Conservation (phyloP, 2,113 vertebrate genomes). For the Rousettus leschenaultii region DNA sequence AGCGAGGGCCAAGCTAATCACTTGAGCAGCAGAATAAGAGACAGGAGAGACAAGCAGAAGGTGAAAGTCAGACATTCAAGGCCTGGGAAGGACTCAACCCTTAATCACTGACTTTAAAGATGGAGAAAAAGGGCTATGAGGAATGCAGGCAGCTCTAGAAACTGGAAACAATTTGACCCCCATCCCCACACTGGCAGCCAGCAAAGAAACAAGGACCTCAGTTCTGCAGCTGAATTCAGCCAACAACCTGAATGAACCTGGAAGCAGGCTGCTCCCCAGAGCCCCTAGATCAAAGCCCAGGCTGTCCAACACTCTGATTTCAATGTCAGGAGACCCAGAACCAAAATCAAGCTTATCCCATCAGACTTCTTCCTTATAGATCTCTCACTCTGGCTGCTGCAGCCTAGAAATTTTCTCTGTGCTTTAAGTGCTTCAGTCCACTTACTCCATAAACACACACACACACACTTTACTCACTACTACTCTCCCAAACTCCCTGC, state of each 20-base stretch:
- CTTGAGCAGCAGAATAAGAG: not conserved
- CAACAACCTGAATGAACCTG: not conserved
- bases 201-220: not conserved
- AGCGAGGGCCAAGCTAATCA: not conserved
- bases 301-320: not conserved
- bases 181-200: not conserved
- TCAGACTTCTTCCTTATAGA: not conserved
- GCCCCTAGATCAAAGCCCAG: not conserved
- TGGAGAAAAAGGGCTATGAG: not conserved
- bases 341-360: not conserved
- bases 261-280: not conserved
- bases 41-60: not conserved
- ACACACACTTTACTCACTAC: no score
- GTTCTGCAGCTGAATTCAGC: not conserved
- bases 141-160: not conserved
- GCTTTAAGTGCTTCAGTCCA: not conserved
- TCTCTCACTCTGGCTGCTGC: not conserved
- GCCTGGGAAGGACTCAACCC: not conserved
- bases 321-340: not conserved
- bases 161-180: not conserved
- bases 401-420: not conserved
- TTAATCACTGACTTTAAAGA: not conserved
- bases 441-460: not conserved
- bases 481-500: not conserved
- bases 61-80: not conserved